Conservation (phyloP, 2,888 invertebrate genomes). For the Lasioglossum calceatum region DNA sequence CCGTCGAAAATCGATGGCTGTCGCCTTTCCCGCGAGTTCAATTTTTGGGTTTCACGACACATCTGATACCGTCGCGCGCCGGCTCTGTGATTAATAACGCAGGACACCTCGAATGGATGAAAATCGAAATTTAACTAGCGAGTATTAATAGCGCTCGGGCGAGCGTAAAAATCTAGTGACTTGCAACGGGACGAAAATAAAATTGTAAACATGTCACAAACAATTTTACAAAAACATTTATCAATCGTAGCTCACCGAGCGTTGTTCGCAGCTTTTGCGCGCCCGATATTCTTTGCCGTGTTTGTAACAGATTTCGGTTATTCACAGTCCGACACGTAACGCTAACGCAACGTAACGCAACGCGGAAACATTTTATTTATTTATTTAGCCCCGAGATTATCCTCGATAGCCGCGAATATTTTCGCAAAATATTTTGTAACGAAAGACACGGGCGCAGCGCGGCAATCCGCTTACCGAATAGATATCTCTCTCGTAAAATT, state of each 20-base stretch:
- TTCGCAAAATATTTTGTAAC: background rate
- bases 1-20: background rate
- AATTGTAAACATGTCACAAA: background rate
- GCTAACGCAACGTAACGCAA: background rate
- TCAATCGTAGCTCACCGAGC: background rate
- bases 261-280: background rate
- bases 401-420: background rate
- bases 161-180: constrained; percentile 19
- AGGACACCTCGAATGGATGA: background rate
- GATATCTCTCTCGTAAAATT: background rate
- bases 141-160: background rate
- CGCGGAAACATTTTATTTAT: background rate
- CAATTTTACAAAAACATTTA: background rate
- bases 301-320: background rate
- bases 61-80: background rate
- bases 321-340: background rate
- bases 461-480: background rate
- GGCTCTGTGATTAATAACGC: background rate
- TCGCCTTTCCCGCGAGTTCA: background rate
- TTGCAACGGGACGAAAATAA: constrained; percentile 20
- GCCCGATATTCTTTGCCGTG: background rate
- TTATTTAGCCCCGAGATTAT: constrained; percentile 1
- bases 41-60: background rate
- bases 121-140: background rate
- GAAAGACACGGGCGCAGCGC: background rate